A percentile compares a stretch with the other conserved stretches of the same genome.
Evolutionary conservation across 2,888 invertebrate genomes (phyloP).

Genomic region (Catocala nupta): DNA sequence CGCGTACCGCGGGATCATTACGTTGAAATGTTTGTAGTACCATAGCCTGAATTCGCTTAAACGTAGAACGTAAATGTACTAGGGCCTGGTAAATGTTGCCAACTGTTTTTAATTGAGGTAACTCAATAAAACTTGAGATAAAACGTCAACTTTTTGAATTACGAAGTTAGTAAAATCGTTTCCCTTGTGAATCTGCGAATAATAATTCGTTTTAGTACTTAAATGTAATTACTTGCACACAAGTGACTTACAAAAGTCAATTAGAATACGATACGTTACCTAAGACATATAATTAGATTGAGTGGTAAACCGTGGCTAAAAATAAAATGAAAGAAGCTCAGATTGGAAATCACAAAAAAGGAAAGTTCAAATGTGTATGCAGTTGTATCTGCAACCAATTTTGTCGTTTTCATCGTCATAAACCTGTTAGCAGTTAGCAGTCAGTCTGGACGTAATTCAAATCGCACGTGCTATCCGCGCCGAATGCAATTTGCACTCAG

Average conservation of each 20-base stretch:
- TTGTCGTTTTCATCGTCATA: conserved; percentile 46
- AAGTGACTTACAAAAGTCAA: too few relatives aligned
- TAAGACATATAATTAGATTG: too few relatives aligned
- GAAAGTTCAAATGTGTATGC: conserved; percentile 33
- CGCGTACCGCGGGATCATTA: conserved; percentile 27
- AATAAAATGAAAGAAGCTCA: background rate
- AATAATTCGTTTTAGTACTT: conserved; percentile 10
- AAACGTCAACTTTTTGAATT: conserved; percentile 39
- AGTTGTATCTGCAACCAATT: conserved; percentile 48
- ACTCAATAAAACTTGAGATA: conserved; percentile 43
- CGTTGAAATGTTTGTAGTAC: conserved; percentile 41
- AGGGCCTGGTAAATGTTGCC: conserved; percentile 36
- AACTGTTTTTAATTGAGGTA: conserved; percentile 35
- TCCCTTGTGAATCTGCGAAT: conserved; percentile 31
- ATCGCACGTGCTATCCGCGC: conserved; percentile 55
- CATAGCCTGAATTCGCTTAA: conserved; percentile 32
- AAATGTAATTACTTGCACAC: background rate
- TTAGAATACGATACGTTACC: too few relatives aligned
- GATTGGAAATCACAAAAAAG: conserved; percentile 12
- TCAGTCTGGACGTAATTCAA: conserved; percentile 55
- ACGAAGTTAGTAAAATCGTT: conserved; percentile 38
- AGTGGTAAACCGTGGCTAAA: too few relatives aligned
- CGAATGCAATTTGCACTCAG: conserved; percentile 57
- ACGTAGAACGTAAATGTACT: conserved; percentile 23
- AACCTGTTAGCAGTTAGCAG: conserved; percentile 54